Conservation (phyloP, 2,797 vertebrate species). For the Dendrocincla fuliginosa region DNA sequence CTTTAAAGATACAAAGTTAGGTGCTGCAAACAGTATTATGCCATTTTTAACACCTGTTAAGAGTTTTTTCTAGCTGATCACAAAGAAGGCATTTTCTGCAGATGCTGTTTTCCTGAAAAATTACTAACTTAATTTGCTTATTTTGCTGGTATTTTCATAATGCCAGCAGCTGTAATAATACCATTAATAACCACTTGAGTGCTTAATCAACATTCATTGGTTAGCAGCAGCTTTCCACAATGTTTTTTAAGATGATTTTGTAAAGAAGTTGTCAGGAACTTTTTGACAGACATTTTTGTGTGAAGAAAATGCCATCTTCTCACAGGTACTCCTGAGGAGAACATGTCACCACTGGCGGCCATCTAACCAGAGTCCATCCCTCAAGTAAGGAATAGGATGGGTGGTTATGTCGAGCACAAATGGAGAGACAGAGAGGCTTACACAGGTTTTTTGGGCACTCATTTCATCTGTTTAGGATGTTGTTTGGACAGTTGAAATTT, state of each 20-base stretch:
- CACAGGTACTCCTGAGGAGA: neutral
- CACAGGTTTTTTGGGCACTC: accelerated
- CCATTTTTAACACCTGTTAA: slow-evolving; percentile 20
- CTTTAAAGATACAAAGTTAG: neutral
- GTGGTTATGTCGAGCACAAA: neutral
- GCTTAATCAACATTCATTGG: neutral
- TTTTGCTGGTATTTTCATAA: neutral
- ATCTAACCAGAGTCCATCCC: neutral
- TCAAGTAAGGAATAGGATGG: accelerated
- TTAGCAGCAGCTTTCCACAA: neutral
- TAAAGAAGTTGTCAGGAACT: neutral
- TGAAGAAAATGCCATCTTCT: neutral
- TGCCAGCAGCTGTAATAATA: slow-evolving; percentile 56
- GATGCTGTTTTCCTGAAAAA: slow-evolving; percentile 25
- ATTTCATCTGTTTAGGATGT: neutral
- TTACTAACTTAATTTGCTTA: neutral
- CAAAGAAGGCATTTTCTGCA: slow-evolving; percentile 31
- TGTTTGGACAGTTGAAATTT: neutral
- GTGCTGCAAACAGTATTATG: neutral
- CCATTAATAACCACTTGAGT: slow-evolving; percentile 12
- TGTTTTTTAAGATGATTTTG: neutral
- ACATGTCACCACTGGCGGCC: accelerated
- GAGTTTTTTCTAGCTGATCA: slow-evolving; percentile 14
- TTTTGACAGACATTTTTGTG: neutral
- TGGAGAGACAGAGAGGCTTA: neutral